phyloP scores from a whole-genome alignment of 2,113 vertebrate genomes.

The Delphinapterus leucas region DNA sequence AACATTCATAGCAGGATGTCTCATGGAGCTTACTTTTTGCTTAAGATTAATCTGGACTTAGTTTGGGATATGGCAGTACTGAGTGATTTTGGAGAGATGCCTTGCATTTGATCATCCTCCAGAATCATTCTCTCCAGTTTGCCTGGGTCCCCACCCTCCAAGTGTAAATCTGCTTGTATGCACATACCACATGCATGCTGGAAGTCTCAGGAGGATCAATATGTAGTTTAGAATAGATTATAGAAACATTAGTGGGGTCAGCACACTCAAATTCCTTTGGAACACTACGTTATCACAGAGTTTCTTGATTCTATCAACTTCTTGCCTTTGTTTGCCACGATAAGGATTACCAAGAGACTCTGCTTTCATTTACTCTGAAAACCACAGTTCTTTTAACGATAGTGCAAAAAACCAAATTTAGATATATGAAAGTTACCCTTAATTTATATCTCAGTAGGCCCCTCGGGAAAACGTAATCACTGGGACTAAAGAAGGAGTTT shows the following conservation, averaged over 20 bases:
- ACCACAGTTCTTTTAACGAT: neutral
- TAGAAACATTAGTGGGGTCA: neutral
- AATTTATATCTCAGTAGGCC: neutral
- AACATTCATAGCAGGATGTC: constrained; percentile 40
- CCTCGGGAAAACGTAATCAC: neutral
- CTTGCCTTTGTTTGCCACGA: neutral
- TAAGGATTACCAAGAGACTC: neutral
- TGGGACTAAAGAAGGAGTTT: neutral
- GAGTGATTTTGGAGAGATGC: constrained; percentile 56
- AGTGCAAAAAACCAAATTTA: constrained; percentile 14
- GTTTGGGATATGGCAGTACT: constrained; percentile 47
- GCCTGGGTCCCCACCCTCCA: neutral
- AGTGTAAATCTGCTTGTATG: neutral
- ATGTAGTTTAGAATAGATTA: neutral
- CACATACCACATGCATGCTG: neutral
- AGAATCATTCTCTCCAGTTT: constrained; percentile 33
- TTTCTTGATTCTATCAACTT: neutral
- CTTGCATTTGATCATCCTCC: constrained; percentile 55
- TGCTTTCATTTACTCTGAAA: constrained; percentile 23
- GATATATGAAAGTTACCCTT: neutral
- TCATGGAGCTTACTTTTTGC: constrained; percentile 45
- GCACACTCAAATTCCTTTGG: neutral
- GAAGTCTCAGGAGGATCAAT: constrained; percentile 16
- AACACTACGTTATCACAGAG: neutral
- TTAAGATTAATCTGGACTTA: constrained; percentile 9